Evolutionary conservation across 2,888 invertebrate species (phyloP), one percentile per base, ranked within the genome.

Genomic region (Spisula subtruncata): DNA sequence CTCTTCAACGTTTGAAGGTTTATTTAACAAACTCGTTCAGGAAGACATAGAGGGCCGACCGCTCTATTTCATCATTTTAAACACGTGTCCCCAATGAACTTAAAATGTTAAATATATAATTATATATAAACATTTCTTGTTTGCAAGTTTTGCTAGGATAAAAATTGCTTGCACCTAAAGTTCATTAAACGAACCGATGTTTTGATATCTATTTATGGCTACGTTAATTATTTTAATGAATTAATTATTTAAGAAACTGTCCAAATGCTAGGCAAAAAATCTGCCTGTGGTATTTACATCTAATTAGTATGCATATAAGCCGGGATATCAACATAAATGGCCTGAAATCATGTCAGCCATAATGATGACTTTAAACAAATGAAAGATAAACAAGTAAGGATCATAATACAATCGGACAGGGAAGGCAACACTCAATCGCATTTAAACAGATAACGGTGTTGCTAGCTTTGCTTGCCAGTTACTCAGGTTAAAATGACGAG

Each of bases 191-290:
- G 10, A 66, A 25, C 60, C n/a, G 25, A 66, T 66, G 60, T 66
- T 66, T 66, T 66, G 25, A 25, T 66, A 32, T 35, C 75, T 75
- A 75, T 75, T 35, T 75, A 75, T 75, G 35, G 5, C 35, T 75
- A 35, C 12, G 18, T 35, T 75, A 75, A 75, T 75, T 75, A 35
- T 29, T 6, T 35, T 75, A 75, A 75, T 75, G 75, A 75, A 75
- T 75, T 75, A 75, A 75, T 75, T 75, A 75, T 75, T 75, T 35
- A 75, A 32, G 75, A 75, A 75, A 75, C 75, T 75, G 32, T 75
- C 75, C 35, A 75, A 75, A 75, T 75, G 35, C 35, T 32, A 75
- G 35, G 18, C 32, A 75, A 75, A 60, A 75, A 75, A 14, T 32
- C 32, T 75, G 32, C 16, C 18, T 75, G 75, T 75, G 75, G 32